Percentiles rank a stretch among this genome's conserved stretches.
Evolutionary conservation across 2,888 invertebrate genomes (phyloP).

Genomic region (Penaeus monodon): DNA sequence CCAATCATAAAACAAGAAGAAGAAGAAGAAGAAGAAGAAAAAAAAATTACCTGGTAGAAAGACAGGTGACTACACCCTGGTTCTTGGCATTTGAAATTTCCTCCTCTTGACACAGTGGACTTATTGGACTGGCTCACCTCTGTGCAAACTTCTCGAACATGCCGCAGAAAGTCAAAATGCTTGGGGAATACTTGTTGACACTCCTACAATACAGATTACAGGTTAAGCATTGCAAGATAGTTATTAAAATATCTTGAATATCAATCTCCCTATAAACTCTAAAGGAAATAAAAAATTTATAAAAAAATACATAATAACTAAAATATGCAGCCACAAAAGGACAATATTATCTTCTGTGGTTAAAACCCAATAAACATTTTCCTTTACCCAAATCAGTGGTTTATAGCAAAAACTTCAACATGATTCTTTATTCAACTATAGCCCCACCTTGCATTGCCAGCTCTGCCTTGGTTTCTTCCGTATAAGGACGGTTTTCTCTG

Average conservation of each 20-base stretch:
- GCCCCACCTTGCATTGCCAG: slow-evolving; percentile 54
- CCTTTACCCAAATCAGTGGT: too few relatives aligned
- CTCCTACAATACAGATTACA: slow-evolving; percentile 26
- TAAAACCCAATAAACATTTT: too few relatives aligned
- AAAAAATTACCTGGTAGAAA: slow-evolving; percentile 52
- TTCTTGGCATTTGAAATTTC: slow-evolving; percentile 60
- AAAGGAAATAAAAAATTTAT: too few relatives aligned
- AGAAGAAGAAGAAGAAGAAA: background rate
- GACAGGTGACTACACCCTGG: slow-evolving; percentile 60
- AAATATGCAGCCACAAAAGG: too few relatives aligned
- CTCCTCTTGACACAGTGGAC: slow-evolving; percentile 28
- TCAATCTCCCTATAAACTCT: too few relatives aligned
- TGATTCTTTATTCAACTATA: too few relatives aligned
- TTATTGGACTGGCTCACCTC: slow-evolving; percentile 47
- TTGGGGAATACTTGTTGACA: slow-evolving; percentile 59
- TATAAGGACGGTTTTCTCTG: slow-evolving; percentile 62
- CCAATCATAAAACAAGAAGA: background rate
- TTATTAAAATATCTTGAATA: background rate
- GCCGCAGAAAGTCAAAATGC: slow-evolving; percentile 48
- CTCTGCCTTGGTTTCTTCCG: slow-evolving; percentile 58
- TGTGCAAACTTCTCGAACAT: slow-evolving; percentile 50
- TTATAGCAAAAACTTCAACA: too few relatives aligned
- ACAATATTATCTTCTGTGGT: too few relatives aligned
- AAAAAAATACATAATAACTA: too few relatives aligned
- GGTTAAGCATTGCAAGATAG: background rate